A percentile compares a stretch with the other conserved stretches of the same genome.
These are phyloP conservation scores for Melopsittacus undulatus DNA, from an alignment of 2,797 vertebrate species.

Conservation along the genomic window DNA sequence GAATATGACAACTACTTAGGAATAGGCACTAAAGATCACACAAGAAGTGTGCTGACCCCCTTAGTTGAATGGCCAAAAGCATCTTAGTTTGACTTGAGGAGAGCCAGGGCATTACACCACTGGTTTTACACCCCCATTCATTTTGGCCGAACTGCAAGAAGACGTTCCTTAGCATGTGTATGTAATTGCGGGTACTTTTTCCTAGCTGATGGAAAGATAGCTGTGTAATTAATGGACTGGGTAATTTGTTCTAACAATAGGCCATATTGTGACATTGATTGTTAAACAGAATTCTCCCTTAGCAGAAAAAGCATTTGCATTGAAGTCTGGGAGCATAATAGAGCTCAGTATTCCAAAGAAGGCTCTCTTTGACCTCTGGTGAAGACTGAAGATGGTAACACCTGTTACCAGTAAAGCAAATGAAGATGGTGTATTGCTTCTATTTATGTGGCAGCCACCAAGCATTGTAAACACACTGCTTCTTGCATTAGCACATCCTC, in stretches of 20 bases:
- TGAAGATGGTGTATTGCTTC: background rate
- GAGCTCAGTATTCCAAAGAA: background rate
- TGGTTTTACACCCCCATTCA: background rate
- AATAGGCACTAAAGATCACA: conserved; percentile 34
- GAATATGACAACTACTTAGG: conserved; percentile 31
- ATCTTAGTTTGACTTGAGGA: background rate
- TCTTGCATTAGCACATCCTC: background rate
- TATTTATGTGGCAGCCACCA: background rate
- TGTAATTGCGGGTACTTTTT: background rate
- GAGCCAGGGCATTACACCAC: background rate
- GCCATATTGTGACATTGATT: background rate
- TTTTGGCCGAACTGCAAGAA: background rate
- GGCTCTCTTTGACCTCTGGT: background rate
- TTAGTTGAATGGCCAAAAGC: background rate
- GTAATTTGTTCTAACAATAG: conserved; percentile 27
- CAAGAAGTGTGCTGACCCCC: background rate
- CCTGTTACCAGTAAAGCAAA: background rate
- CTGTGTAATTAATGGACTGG: conserved; percentile 18
- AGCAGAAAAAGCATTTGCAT: background rate
- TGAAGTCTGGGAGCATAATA: background rate
- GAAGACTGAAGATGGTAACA: background rate
- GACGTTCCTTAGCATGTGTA: background rate
- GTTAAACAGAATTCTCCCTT: conserved; percentile 6
- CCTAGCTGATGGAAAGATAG: background rate
- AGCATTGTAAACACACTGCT: background rate